Percentiles rank a stretch among this genome's conserved stretches.
Evolutionary conservation across 1,140 invertebrate genomes (phyloP).

Genomic region (Cherax quadricarinatus): DNA sequence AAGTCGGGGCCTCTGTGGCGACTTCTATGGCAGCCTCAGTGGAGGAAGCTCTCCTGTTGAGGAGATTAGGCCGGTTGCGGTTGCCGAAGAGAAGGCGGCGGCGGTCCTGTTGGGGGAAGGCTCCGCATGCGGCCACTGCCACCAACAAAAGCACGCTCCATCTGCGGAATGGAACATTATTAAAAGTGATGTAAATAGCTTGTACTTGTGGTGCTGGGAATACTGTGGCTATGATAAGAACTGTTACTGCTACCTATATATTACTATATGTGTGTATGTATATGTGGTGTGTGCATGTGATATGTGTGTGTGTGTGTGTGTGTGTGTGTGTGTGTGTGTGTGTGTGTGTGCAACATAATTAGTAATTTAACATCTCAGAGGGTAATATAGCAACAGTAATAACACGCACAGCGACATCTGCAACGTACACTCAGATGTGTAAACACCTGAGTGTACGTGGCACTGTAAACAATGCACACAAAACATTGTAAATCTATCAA

Average conservation of each 20-base stretch:
- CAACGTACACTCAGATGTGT: too few relatives aligned
- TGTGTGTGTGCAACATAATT: background rate
- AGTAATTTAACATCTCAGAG: too few relatives aligned
- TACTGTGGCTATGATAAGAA: too few relatives aligned
- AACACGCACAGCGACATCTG: too few relatives aligned
- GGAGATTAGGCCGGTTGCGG: slow-evolving; percentile 27
- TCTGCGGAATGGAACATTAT: background rate
- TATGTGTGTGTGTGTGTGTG: background rate
- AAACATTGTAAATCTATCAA: too few relatives aligned
- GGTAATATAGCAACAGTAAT: too few relatives aligned
- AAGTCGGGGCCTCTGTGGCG: background rate
- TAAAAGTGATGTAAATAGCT: background rate
- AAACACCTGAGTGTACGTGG: too few relatives aligned
- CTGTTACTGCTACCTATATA: background rate
- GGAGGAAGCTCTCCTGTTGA: background rate
- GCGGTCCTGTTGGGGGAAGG: background rate
- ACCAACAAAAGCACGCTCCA: slow-evolving; percentile 15
- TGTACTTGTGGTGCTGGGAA: too few relatives aligned
- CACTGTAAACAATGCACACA: too few relatives aligned
- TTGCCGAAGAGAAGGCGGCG: slow-evolving; percentile 31
- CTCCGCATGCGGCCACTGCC: background rate
- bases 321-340: background rate
- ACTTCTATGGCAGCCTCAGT: background rate
- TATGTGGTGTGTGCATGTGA: background rate
- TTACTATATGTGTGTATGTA: background rate